Conservation (phyloP, 1,140 invertebrate genomes). For the Formica selysi region DNA sequence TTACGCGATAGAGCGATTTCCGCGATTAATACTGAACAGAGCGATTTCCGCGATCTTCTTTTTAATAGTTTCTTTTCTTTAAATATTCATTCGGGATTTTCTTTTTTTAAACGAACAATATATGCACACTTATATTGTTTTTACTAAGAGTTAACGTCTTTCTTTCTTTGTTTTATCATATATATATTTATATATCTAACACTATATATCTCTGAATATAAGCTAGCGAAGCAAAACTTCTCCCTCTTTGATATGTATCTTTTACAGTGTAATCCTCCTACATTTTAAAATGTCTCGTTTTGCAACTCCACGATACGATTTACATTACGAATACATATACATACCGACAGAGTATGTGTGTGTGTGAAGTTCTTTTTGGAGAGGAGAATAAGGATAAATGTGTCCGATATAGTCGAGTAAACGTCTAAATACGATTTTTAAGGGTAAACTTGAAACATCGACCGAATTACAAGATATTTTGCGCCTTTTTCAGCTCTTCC, state of each 20-base stretch:
- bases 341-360: constrained; percentile 49
- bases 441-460: constrained; percentile 44
- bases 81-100: constrained; percentile 17
- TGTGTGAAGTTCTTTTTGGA: constrained; percentile 40
- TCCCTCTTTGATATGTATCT: constrained; percentile 49
- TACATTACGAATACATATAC: constrained; percentile 48
- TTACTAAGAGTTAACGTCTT: constrained; percentile 47
- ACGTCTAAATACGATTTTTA: constrained; percentile 24
- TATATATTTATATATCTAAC: constrained; percentile 64
- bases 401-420: constrained; percentile 28
- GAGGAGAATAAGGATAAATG: constrained; percentile 14
- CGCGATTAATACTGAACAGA: constrained; percentile 61
- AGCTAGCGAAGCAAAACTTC: constrained; percentile 59
- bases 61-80: constrained; percentile 30
- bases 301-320: constrained; percentile 27
- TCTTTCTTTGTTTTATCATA: constrained; percentile 8
- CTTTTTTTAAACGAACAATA: constrained; percentile 32
- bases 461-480: constrained; percentile 35
- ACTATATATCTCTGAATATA: constrained; percentile 63
- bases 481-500: constrained; percentile 25
- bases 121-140: constrained; percentile 42
- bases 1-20: constrained; percentile 67
- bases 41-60: constrained; percentile 44
- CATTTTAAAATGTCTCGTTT: constrained; percentile 7
- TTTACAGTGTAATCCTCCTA: constrained; percentile 19